Evolutionary conservation across 2,113 vertebrate species (phyloP).

Genomic region (Pachyramphus minor): DNA sequence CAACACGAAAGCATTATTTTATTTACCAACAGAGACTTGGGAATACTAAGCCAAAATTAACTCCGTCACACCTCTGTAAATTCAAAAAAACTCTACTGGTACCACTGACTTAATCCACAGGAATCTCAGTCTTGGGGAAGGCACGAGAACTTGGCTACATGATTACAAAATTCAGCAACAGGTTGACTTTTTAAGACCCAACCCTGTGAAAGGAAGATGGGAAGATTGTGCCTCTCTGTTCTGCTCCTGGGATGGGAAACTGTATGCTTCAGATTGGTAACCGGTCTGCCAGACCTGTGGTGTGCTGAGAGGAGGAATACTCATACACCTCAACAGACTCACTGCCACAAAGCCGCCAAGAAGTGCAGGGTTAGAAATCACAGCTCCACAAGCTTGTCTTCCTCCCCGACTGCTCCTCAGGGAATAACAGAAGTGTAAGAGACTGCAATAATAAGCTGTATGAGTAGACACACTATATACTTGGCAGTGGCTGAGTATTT

Average conservation of each 20-base stretch:
- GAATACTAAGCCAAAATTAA: background rate
- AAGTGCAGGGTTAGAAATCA: background rate
- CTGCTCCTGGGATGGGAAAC: background rate
- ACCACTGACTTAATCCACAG: background rate
- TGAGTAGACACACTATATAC: background rate
- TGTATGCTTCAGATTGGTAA: rapidly evolving
- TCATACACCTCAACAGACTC: background rate
- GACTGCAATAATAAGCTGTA: background rate
- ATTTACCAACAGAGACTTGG: background rate
- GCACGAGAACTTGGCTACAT: background rate
- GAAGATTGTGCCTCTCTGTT: background rate
- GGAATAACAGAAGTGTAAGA: background rate
- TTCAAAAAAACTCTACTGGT: background rate
- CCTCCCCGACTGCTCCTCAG: background rate
- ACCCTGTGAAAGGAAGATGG: background rate
- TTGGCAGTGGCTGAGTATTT: background rate
- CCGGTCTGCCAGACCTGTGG: background rate
- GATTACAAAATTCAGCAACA: background rate
- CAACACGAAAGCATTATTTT: background rate
- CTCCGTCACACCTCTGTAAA: background rate
- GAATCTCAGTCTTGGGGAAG: background rate
- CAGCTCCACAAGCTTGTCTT: background rate
- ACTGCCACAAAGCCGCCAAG: background rate
- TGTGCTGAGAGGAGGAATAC: background rate
- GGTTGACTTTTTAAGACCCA: background rate